Evolutionary conservation across 2,797 vertebrate species (phyloP).

Genomic region (Sibirionetta formosa): DNA sequence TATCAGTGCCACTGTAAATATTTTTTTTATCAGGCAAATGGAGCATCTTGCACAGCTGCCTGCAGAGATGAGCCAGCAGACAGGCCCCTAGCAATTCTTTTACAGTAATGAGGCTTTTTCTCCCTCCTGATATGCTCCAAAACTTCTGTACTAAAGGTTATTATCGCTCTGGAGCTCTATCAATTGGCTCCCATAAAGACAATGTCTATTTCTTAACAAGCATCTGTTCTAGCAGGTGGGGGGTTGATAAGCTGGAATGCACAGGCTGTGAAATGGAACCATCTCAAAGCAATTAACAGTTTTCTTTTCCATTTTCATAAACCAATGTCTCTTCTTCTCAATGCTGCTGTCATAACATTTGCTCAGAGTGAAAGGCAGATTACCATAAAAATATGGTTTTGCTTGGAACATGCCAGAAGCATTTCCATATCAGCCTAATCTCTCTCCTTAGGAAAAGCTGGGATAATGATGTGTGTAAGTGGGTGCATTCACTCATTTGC

Average conservation of each 20-base stretch:
- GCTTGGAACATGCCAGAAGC: slow-evolving; percentile 30
- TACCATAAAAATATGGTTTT: slow-evolving; percentile 49
- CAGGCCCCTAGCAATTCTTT: slow-evolving; percentile 19
- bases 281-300: slow-evolving; percentile 52
- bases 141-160: slow-evolving; percentile 52
- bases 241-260: slow-evolving; percentile 55
- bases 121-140: slow-evolving; percentile 13
- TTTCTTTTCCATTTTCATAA: slow-evolving; percentile 13
- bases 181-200: slow-evolving; percentile 37
- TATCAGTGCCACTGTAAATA: slow-evolving; percentile 26
- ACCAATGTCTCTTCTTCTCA: slow-evolving; percentile 8
- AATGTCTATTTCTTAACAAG: slow-evolving; percentile 51
- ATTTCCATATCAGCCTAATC: not conserved
- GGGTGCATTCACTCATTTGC: not conserved
- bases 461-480: not conserved
- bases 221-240: slow-evolving; percentile 65
- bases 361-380: slow-evolving; percentile 56
- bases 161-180: slow-evolving; percentile 35
- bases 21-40: slow-evolving; percentile 9
- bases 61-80: slow-evolving; percentile 24
- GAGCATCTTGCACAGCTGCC: slow-evolving; percentile 5
- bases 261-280: slow-evolving; percentile 30
- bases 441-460: not conserved
- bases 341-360: slow-evolving; percentile 67
- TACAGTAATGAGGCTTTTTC: slow-evolving; percentile 37